Conservation (phyloP, 2,113 vertebrate genomes). For the Athene noctua region DNA sequence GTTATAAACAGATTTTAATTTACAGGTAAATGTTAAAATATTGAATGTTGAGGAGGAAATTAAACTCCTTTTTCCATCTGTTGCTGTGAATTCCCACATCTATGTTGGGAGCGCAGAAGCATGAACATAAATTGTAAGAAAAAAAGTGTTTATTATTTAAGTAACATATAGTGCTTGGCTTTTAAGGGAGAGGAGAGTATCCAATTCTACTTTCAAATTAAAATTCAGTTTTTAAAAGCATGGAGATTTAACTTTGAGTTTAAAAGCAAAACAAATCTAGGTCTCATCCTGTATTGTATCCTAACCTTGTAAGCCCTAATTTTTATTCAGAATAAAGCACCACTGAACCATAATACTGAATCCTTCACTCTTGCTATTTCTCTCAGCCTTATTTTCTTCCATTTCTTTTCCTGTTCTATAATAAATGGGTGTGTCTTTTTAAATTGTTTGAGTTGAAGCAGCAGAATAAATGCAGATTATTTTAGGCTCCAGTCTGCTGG, state of each 20-base stretch:
- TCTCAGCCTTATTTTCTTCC: not conserved
- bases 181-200: not conserved
- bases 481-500: not conserved
- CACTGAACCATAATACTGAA: not conserved
- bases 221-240: not conserved
- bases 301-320: not conserved
- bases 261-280: not conserved
- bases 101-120: not conserved
- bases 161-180: not conserved
- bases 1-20: not conserved
- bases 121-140: not conserved
- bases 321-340: not conserved
- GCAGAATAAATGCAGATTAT: not conserved
- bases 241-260: not conserved
- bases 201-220: not conserved
- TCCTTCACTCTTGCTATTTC: not conserved
- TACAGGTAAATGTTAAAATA: not conserved
- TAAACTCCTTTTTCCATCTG: not conserved
- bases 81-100: not conserved
- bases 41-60: not conserved
- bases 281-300: not conserved
- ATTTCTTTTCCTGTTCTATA: not conserved
- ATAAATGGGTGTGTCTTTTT: not conserved
- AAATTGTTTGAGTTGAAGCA: not conserved
- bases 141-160: slow-evolving; percentile 27